Conservation (phyloP, 2,888 invertebrate genomes). For the Eudemis profundana region DNA sequence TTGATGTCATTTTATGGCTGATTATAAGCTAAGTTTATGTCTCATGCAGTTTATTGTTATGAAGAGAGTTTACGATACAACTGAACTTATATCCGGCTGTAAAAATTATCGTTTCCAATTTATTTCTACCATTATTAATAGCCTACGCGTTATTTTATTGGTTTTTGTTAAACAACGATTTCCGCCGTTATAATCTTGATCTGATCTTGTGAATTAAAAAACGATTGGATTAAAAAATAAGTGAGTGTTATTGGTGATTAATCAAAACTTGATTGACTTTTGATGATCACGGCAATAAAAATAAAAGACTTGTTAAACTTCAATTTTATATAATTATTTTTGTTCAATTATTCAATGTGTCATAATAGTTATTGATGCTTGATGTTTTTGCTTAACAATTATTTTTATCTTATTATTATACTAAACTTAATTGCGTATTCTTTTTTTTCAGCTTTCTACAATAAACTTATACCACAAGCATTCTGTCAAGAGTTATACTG, state of each 20-base stretch:
- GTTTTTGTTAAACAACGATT: conserved; percentile 41
- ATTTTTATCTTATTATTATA: too few relatives aligned
- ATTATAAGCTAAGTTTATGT: conserved; percentile 10
- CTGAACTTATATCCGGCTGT: conserved; percentile 27
- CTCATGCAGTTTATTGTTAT: conserved; percentile 2
- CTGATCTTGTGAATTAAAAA: neutral
- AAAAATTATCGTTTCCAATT: conserved; percentile 27
- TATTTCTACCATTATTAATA: conserved; percentile 34
- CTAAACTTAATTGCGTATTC: too few relatives aligned
- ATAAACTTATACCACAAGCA: too few relatives aligned
- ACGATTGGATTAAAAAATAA: neutral
- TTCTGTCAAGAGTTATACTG: too few relatives aligned
- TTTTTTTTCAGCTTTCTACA: too few relatives aligned
- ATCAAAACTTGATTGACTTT: neutral
- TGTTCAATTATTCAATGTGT: too few relatives aligned
- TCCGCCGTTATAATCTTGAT: conserved; percentile 17
- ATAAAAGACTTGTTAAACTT: neutral
- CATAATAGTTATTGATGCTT: too few relatives aligned
- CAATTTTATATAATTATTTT: too few relatives aligned
- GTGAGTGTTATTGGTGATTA: neutral
- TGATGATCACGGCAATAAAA: neutral
- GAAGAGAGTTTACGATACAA: conserved; percentile 10
- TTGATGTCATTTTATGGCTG: neutral
- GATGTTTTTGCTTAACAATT: too few relatives aligned
- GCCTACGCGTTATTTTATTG: conserved; percentile 30